A percentile compares a stretch with the other conserved stretches of the same genome.
These are phyloP conservation scores for Clitarchus hookeri DNA, from an alignment of 2,888 invertebrate genomes.

Conservation along the genomic window DNA sequence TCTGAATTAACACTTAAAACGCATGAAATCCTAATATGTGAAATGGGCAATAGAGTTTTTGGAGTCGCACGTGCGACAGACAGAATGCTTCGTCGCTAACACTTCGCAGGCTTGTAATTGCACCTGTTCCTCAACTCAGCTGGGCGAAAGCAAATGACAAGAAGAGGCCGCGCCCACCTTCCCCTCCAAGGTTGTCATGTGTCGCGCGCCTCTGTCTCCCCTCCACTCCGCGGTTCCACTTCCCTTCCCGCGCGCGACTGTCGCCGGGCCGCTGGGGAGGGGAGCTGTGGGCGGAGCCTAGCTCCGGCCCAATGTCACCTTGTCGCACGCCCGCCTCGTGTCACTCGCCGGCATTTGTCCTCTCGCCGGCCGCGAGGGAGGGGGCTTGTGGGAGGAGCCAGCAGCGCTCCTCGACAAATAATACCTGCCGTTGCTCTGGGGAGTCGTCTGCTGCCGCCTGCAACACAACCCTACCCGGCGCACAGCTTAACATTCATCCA, in stretches of 20 bases:
- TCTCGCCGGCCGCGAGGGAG: neutral
- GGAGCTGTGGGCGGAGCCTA: conserved; percentile 9
- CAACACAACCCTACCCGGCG: no score
- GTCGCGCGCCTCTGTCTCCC: conserved; percentile 18
- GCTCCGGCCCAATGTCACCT: conserved; percentile 23
- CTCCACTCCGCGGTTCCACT: neutral
- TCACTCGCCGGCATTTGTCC: conserved; percentile 11
- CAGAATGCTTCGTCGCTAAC: no score
- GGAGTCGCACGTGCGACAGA: no score
- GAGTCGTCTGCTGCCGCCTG: no score
- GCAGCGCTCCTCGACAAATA: neutral
- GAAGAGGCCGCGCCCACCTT: conserved; percentile 22
- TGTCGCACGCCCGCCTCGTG: neutral
- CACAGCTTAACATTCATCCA: no score
- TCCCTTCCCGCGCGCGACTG: neutral
- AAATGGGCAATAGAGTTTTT: no score
- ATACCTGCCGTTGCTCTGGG: neutral
- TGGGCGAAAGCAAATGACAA: neutral
- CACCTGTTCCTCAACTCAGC: no score
- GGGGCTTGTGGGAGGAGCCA: neutral
- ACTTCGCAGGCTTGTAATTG: no score
- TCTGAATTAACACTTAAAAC: no score
- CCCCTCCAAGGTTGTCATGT: neutral
- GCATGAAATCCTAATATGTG: no score
- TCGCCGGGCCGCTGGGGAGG: neutral